phyloP scores from a whole-genome alignment of 2,888 invertebrate genomes.

The Monoplex corrugatus region DNA sequence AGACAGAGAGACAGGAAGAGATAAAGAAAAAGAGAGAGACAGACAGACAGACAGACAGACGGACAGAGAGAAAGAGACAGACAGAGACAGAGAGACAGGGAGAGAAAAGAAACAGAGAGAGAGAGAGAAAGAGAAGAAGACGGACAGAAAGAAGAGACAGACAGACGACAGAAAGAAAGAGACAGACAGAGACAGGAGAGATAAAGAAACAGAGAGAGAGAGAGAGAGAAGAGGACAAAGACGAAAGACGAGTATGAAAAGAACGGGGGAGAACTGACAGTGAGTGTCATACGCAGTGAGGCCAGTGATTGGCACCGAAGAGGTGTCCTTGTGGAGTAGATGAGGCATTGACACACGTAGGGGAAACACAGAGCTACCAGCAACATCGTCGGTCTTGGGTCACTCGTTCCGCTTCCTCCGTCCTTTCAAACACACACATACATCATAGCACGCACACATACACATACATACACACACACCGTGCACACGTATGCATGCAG shows the following conservation, averaged over 20 bases:
- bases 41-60: not conserved
- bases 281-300: constrained; percentile 63
- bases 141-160: no score
- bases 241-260: not conserved
- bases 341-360: constrained; percentile 92
- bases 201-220: not conserved
- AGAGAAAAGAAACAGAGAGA: no score
- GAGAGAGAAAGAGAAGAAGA: no score
- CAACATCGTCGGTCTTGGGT: constrained; percentile 83
- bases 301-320: constrained; percentile 75
- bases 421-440: no score
- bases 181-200: no score
- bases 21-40: not conserved
- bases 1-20: no score
- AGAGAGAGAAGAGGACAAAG: not conserved
- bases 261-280: constrained; percentile 60
- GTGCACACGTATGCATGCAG: not conserved
- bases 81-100: not conserved
- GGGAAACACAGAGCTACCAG: constrained; percentile 93
- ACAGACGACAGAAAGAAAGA: no score
- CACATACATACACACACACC: no score
- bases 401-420: not conserved
- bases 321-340: constrained; percentile 71
- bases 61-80: constrained; percentile 13
- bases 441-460: no score